These are phyloP conservation scores for Melanostoma mellinum DNA, from an alignment of 2,888 invertebrate genomes.

Conservation along the genomic window DNA sequence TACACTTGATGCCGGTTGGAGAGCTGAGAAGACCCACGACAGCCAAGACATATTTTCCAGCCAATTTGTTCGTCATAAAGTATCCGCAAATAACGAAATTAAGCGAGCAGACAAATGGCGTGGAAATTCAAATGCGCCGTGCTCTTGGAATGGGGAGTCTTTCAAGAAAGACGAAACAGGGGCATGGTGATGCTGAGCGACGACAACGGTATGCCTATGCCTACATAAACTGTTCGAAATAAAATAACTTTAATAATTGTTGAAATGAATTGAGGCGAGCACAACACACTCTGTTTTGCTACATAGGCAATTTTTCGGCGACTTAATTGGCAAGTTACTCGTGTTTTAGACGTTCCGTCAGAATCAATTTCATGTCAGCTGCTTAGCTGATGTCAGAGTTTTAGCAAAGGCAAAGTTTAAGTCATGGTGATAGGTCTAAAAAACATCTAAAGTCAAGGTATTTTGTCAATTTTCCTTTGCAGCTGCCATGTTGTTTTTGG, in stretches of 20 bases:
- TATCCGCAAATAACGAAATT: slow-evolving; percentile 72
- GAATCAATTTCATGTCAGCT: slow-evolving; percentile 34
- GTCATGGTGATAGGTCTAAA: too few species aligned
- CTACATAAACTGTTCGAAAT: slow-evolving; percentile 34
- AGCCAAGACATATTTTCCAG: slow-evolving; percentile 71
- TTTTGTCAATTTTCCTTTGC: too few species aligned
- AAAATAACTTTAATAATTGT: slow-evolving; percentile 52
- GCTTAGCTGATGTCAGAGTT: neutral
- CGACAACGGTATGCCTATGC: neutral
- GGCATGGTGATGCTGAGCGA: neutral
- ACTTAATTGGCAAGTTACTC: slow-evolving; percentile 64
- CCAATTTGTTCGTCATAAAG: slow-evolving; percentile 73
- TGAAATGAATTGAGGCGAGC: slow-evolving; percentile 9
- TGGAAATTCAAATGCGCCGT: slow-evolving; percentile 59
- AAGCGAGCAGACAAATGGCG: slow-evolving; percentile 68
- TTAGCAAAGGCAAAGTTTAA: too few species aligned
- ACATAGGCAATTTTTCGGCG: slow-evolving; percentile 13
- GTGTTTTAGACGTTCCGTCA: slow-evolving; percentile 61
- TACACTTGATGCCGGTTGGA: neutral
- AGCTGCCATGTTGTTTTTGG: too few species aligned
- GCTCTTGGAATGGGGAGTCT: neutral
- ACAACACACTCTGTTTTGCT: neutral
- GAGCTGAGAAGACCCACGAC: slow-evolving; percentile 25
- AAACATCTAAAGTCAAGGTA: too few species aligned
- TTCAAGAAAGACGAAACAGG: too few species aligned